Evolutionary conservation across 1,140 invertebrate species (phyloP), one percentile per base, ranked within the genome.

Genomic region (Pemphigus obesinymphae): DNA sequence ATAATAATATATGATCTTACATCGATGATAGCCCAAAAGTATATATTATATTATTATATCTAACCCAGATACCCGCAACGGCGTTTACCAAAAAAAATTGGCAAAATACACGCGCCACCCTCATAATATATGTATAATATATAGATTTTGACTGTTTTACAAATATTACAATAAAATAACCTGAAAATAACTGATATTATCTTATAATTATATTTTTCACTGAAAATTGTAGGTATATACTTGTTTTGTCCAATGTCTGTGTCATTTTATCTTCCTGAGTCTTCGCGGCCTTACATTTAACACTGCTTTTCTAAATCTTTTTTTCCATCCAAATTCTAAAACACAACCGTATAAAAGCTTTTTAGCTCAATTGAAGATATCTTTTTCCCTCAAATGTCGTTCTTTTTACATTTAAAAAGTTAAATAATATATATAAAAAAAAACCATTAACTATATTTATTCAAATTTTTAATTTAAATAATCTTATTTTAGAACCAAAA

Each of bases 171-270:
- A n/a, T n/a, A n/a, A n/a, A n/a, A n/a, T n/a, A 70, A 70, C 68
- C 68, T 70, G 68, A 43, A 70, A 70, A 70, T 4, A 70, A 70
- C 37, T 11, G 66, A 70, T 70, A 26, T 43, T 26, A 45, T 70
- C 37, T 43, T 70, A 70, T 20, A n/a, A n/a, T n/a, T n/a, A n/a
- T n/a, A n/a, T n/a, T n/a, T n/a, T 43, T 45, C 68, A 17, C 23
- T 45, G 68, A 70, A 45, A 70, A 70, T 29, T 70, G 15, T 26
- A 26, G 68, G 11, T 73, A n/a, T n/a, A 73, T 50, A 50, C 70
- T 73, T 50, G 70, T 73, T 48, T 73, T 73, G 43, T 72, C 68
- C 68, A 72, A 73, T 17, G 43, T 50, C 43, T 73, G 70, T 73
- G 70, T 48, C 70, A 50, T 73, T 73, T 73, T 73, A 73, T 50